Evolutionary conservation across 2,888 invertebrate genomes (phyloP), one percentile per base, ranked within the genome.

Genomic region (Pyrrhosoma nymphula): DNA sequence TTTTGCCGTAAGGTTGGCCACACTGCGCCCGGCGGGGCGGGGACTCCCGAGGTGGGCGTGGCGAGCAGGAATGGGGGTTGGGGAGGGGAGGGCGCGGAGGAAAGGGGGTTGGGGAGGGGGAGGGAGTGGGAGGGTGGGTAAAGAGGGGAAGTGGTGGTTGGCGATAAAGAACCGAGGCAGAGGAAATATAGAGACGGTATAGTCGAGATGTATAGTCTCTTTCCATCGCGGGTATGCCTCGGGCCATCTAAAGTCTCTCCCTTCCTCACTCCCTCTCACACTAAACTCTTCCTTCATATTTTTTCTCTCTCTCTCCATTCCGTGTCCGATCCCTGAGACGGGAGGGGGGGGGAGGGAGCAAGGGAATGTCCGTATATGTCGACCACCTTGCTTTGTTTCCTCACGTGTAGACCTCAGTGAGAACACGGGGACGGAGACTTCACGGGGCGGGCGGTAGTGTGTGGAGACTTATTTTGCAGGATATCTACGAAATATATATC

Each of bases 31-130:
- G 82, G 82, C 35, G 82, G 82, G 82, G 82, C 82, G 82, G 82
- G 82, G 82, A 82, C 82, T 82, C 35, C 82, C 12, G 82, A 82
- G 82, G 82, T 35, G 82, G 82, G 82, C 82, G 82, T 82, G 82
- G 82, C 82, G 82, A 82, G 82, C 35, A 16, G 82, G 82, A 35
- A 18, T 14, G 14, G 35, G 82, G 56, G 18, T n/a, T 12, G 55
- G 89, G 23, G 55, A 55, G n/a, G n/a, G n/a, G n/a, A 47, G 89
- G 55, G 30, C 0, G 47, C 55, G 56, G 56, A 56, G 56, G 56
- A 6, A 3, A 26, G 10, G 20, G 20, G 47, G 26, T 0, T 47
- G 14, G 23, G 10, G 35, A 4, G 88, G 20, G 10, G 14, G 35
- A 39, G 20, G 47, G 47, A 88, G 39, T 20, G 35, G 23, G 35